Conservation (phyloP, 2,113 vertebrate species). For the Microcebus griseorufus region DNA sequence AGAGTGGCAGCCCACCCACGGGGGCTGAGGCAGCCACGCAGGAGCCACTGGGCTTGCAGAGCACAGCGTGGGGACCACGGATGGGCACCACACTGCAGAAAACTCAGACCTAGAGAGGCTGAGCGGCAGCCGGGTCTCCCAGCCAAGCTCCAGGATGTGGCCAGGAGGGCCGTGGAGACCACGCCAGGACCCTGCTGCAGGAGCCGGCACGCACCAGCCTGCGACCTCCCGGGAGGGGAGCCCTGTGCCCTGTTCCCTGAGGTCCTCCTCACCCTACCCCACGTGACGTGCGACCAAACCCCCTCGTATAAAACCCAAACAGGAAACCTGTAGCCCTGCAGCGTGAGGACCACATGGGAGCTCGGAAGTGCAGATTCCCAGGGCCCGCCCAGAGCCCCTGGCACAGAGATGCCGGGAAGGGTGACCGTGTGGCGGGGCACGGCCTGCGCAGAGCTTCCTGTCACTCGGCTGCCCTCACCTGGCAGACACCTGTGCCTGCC, state of each 20-base stretch:
- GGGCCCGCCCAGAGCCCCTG: not conserved
- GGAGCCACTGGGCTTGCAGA: not conserved
- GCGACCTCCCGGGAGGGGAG: not conserved
- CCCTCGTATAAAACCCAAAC: fast-evolving
- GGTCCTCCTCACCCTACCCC: not conserved
- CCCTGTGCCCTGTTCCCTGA: too few relatives aligned
- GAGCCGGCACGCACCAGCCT: too few relatives aligned
- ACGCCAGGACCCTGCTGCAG: fast-evolving
- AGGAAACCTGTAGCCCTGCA: fast-evolving
- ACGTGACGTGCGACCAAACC: fast-evolving
- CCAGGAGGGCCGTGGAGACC: not conserved
- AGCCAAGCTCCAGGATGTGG: fast-evolving
- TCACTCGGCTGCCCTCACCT: fast-evolving
- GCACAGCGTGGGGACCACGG: not conserved
- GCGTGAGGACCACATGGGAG: not conserved
- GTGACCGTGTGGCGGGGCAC: not conserved
- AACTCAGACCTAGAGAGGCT: not conserved
- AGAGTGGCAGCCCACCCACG: not conserved
- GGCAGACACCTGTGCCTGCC: fast-evolving
- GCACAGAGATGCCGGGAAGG: fast-evolving
- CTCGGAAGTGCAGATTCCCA: fast-evolving
- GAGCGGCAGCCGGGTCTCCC: not conserved
- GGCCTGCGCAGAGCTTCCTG: fast-evolving
- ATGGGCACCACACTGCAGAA: not conserved
- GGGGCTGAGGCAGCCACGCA: not conserved